phyloP scores from a whole-genome alignment of 2,797 vertebrate genomes.

The Microcaecilia unicolor region DNA sequence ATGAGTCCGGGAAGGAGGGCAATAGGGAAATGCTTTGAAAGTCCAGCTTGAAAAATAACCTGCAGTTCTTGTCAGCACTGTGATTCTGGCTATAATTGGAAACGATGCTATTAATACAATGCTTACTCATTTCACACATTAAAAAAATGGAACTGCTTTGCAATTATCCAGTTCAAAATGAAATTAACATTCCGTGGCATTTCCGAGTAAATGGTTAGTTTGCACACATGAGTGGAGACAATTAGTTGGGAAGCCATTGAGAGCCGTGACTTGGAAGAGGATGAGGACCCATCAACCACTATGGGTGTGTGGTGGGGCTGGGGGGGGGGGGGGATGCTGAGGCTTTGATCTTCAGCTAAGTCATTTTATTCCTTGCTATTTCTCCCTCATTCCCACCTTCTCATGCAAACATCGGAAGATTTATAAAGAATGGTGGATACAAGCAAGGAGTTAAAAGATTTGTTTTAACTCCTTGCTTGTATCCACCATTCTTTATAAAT shows the following conservation, averaged over 20 bases:
- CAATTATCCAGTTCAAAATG: conserved; percentile 36
- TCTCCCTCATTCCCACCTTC: background rate
- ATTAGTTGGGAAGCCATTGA: conserved; percentile 43
- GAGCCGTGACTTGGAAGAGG: conserved; percentile 32
- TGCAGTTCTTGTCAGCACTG: accelerated
- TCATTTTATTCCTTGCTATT: accelerated
- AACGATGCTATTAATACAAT: conserved; percentile 41
- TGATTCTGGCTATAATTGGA: conserved; percentile 8
- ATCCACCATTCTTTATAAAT: too few relatives aligned
- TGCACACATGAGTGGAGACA: conserved; percentile 55
- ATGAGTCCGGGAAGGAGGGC: background rate
- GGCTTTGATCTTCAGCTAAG: accelerated
- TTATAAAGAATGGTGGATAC: too few relatives aligned
- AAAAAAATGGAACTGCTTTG: conserved; percentile 22
- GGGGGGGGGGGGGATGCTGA: too few relatives aligned
- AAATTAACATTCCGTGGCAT: conserved; percentile 60
- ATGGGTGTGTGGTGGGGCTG: accelerated
- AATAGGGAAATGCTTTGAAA: conserved; percentile 7
- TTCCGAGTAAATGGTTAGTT: conserved; percentile 42
- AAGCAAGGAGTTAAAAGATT: too few relatives aligned
- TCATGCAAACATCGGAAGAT: accelerated
- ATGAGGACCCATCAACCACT: conserved; percentile 17
- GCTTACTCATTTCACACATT: conserved; percentile 38
- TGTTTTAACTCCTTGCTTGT: too few relatives aligned
- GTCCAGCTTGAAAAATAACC: conserved; percentile 2